Evolutionary conservation across 53 echinoderm and acorn worm species (phyloP), one percentile per base, ranked within the genome.

Genomic region (Apostichopus leukothele): DNA sequence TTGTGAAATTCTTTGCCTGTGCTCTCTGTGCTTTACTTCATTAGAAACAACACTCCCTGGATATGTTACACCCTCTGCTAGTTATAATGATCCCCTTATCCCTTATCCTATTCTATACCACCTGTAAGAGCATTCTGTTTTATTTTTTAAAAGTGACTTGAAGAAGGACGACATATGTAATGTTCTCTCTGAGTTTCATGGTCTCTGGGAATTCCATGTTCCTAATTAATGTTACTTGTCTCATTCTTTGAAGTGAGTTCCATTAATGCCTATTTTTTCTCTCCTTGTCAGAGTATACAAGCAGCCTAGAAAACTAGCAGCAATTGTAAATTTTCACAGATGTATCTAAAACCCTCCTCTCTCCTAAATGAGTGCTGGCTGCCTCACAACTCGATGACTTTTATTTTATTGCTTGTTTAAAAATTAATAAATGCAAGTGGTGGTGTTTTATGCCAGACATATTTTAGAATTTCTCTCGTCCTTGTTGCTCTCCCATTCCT

Each of bases 391-490:
- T 81, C 25, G 4, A 19, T 54, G 81, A 81, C 81, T 81, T 81
- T 81, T 81, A 81, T 54, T 81, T 81, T 81, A 81, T 81, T 81
- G 81, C 81, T 81, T 81, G 81, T 81, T 81, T 81, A 81, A 81
- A 81, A 81, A 81, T 81, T 81, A 81, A 81, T 81, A 81, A 54
- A 39, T 8, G 81, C 54, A 54, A 81, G 81, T 81, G 81, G 52
- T 81, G 81, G 81, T 81, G 81, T 59, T 81, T 16, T 81, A 81
- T 59, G 59, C 81, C 54, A 81, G 81, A 59, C 81, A 19, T 81
- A 81, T 81, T 81, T 81, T 81, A 81, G 55, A 25, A 54, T 18
- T 71, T 18, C n/a, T 55, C 18, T 21, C 20, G 7, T 4, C 1
- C 25, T 81, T 6, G 4, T 81, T 39, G 39, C 21, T 5, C 54